phyloP scores from a whole-genome alignment of 2,113 vertebrate genomes.

The Cyprinodon variegatus region DNA sequence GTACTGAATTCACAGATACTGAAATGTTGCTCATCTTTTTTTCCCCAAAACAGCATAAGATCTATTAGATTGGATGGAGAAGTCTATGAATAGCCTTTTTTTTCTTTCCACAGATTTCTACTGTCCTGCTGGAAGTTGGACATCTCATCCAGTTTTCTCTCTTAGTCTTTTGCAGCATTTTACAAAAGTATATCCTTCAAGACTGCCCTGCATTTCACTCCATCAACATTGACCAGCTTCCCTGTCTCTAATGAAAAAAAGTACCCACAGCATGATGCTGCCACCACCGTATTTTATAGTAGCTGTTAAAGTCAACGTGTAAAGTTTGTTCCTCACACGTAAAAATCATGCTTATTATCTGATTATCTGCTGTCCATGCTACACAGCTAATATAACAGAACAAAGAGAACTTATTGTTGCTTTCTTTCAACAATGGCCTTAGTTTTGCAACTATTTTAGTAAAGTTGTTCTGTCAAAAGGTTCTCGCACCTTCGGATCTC shows the following conservation, averaged over 20 bases:
- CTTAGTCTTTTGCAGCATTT: not conserved
- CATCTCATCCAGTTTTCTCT: not conserved
- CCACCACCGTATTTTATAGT: not conserved
- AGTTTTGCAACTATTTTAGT: too few species aligned
- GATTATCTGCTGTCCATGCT: not conserved
- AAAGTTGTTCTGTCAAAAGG: not conserved
- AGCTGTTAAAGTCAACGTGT: not conserved
- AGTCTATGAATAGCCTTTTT: not conserved
- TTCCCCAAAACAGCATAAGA: not conserved
- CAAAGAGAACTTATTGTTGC: not conserved
- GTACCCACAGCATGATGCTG: not conserved
- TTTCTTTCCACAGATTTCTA: not conserved
- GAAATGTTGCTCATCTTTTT: not conserved
- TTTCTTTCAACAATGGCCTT: too few species aligned
- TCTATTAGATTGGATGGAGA: not conserved
- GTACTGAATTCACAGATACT: not conserved
- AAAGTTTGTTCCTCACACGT: not conserved
- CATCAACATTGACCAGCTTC: not conserved
- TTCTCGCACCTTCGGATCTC: not conserved
- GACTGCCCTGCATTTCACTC: not conserved
- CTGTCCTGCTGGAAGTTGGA: not conserved
- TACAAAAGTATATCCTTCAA: not conserved
- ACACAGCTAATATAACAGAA: not conserved
- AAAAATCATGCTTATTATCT: not conserved
- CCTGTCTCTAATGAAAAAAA: not conserved